Evolutionary conservation across 2,888 invertebrate genomes (phyloP).

Genomic region (Amblyteles armatorius): DNA sequence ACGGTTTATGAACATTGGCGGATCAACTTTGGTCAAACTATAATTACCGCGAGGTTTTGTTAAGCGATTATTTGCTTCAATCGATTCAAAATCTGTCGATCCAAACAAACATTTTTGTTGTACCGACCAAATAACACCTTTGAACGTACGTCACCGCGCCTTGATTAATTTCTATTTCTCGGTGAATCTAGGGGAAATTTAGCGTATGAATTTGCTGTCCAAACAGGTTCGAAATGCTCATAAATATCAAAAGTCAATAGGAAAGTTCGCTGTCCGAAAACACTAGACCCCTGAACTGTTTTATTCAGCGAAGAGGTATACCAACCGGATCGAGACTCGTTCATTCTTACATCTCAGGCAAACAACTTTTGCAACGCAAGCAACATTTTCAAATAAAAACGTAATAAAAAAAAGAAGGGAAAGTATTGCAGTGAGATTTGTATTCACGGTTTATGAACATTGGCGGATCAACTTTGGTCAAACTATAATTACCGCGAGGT

Average conservation of each 20-base stretch:
- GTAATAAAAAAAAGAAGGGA: neutral
- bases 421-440: neutral
- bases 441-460: neutral
- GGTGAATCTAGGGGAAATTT: neutral
- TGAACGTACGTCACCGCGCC: too few relatives aligned
- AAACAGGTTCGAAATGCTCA: neutral
- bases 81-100: too few relatives aligned
- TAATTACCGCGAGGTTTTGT: too few relatives aligned
- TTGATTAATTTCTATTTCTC: too few relatives aligned
- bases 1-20: too few relatives aligned
- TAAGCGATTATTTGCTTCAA: neutral
- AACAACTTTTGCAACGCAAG: neutral
- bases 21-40: too few relatives aligned
- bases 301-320: neutral
- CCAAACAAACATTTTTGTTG: too few relatives aligned
- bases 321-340: neutral
- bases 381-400: neutral
- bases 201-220: neutral
- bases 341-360: neutral
- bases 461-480: neutral
- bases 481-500: slow-evolving; percentile 3
- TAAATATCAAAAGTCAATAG: neutral
- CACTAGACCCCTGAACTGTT: neutral
- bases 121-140: too few relatives aligned
- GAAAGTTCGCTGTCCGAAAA: neutral